Evolutionary conservation across 2,113 vertebrate genomes (phyloP).

Genomic region (Campylomormyrus tamandua): DNA sequence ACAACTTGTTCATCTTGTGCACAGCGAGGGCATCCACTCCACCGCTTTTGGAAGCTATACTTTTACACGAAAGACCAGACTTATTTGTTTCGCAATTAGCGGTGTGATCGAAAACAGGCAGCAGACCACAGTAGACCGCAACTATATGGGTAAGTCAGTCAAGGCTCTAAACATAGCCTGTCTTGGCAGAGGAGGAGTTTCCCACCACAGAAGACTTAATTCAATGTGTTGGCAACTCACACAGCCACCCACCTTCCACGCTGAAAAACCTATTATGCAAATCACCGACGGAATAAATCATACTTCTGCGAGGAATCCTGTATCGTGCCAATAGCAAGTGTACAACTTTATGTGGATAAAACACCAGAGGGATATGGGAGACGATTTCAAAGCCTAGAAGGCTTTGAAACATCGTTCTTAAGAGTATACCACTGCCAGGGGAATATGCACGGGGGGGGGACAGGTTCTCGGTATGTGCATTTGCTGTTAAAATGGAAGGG

Average conservation of each 20-base stretch:
- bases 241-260: conserved; percentile 25
- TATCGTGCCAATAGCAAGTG: not conserved
- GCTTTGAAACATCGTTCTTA: not conserved
- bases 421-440: not conserved
- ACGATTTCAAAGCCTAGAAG: not conserved
- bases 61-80: conserved; percentile 41
- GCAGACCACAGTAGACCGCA: conserved; percentile 31
- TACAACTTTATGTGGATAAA: not conserved
- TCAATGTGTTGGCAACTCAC: conserved; percentile 30
- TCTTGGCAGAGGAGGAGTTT: conserved; percentile 28
- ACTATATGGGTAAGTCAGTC: conserved; percentile 38
- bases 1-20: conserved; percentile 32
- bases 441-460: not conserved
- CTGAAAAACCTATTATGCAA: conserved; percentile 12
- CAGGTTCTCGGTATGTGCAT: not conserved
- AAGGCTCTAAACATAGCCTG: conserved; percentile 35
- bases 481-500: not conserved
- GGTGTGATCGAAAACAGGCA: conserved; percentile 43
- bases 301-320: not conserved
- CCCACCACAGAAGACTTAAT: conserved; percentile 26
- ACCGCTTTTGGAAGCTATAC: conserved; percentile 55
- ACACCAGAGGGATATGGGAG: not conserved
- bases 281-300: not conserved
- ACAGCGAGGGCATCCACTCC: conserved; percentile 53
- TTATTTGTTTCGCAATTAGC: conserved; percentile 65